Percentiles rank a stretch among this genome's conserved stretches.
Conservation (phyloP, 2,797 vertebrate genomes). For the Coreius guichenoti region DNA sequence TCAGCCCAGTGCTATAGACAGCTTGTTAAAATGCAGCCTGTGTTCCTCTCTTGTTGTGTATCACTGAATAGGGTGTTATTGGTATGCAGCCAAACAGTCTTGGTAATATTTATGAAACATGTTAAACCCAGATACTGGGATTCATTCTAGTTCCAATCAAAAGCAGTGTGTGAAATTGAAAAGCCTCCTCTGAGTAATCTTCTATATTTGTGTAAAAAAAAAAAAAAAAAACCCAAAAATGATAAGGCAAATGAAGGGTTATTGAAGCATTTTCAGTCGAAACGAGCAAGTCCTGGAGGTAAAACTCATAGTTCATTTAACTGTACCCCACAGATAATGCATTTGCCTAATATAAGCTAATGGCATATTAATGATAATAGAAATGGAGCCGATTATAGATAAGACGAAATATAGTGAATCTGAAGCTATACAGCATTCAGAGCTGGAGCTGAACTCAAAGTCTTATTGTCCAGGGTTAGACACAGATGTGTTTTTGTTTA, state of each 20-base stretch:
- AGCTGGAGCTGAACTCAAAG: conserved; percentile 9
- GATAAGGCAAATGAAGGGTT: conserved; percentile 57
- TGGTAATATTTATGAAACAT: conserved; percentile 64
- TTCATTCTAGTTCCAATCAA: conserved; percentile 70
- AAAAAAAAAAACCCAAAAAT: conserved; percentile 23
- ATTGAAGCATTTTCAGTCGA: conserved; percentile 35
- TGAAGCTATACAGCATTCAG: conserved; percentile 26
- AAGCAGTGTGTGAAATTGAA: conserved; percentile 78
- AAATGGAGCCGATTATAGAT: conserved; percentile 26
- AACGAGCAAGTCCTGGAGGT: conserved; percentile 20
- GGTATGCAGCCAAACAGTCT: conserved; percentile 52
- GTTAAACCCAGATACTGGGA: conserved; percentile 59
- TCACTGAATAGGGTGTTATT: conserved; percentile 42
- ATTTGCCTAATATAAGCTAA: conserved; percentile 44
- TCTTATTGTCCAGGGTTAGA: conserved; percentile 44
- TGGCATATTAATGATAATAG: conserved; percentile 42
- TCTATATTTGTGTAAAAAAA: conserved; percentile 64
- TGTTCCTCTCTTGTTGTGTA: conserved; percentile 17
- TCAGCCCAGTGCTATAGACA: conserved; percentile 35
- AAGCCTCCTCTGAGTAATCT: conserved; percentile 64
- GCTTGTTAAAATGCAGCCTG: conserved; percentile 39
- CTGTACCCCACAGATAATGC: conserved; percentile 30
- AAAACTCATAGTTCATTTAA: conserved; percentile 43
- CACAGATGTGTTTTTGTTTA: conserved; percentile 56
- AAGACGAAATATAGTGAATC: background rate